Base-by-base conservation (phyloP, 2,888 invertebrate species). In the Tenthredo distinguenda region DNA sequence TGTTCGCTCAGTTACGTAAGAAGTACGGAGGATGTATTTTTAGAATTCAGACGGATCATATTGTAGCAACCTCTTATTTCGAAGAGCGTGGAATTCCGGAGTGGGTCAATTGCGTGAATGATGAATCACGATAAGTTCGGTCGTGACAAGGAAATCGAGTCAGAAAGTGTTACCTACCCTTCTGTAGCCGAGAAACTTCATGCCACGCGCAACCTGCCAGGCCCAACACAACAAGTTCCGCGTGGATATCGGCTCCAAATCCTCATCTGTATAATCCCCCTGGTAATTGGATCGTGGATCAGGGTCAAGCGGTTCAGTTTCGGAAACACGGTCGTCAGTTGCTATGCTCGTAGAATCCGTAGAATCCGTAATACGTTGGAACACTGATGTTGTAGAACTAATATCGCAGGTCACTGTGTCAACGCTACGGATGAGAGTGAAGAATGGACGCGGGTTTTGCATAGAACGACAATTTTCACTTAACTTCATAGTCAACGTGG, bases 201-300 rank as follows among this genome's bases (percentile, higher is more conserved):
- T 98, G 62, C 98, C 98, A 72, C 97, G 94, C 0, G 98, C 97
- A 15, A 98, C 97, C 94, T 98, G 98, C 94, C 97, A 98, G 1
- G 97, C 95, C 97, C 97, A 98, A 85, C 96, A 96, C 18, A 98
- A 94, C 7, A 98, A 94, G 92, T 98, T 98, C 62, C 96, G 96
- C 0, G 98, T 98, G 81, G 95, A 95, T 37, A 97, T 95, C 0
- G 96, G 96, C 34, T 95, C 93, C 0, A 95, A 95, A 47, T 94
- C 94, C 5, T 94, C 95, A 83, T 95, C 95, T 87, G 94, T 95
- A 91, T 96, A 96, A 92, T 97, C 97, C 26, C 96, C 96, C 88
- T 95, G 95, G 90, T 97, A 97, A 91, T 96, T 96, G 0, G 96
- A 95, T 58, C 96, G 94, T 97, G 97, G 97, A 88, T 96, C 96